Evolutionary conservation across 1,140 invertebrate genomes (phyloP), one percentile per base, ranked within the genome.

Genomic region (Lepidostoma basale): DNA sequence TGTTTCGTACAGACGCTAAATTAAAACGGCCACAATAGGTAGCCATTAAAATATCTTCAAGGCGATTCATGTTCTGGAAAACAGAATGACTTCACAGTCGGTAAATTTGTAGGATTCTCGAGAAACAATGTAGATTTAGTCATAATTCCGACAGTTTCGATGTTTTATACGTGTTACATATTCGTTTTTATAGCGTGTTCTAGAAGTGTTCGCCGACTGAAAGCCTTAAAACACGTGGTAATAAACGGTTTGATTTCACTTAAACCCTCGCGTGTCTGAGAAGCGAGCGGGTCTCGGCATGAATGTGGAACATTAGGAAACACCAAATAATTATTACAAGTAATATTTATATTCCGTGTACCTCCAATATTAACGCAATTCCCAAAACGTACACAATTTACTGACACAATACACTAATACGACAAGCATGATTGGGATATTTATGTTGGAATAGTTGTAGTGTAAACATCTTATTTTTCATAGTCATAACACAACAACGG

Each of bases 41-140:
- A 22, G 52, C 9, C 26, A 39, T 56, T 56, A 39, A 56, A 56
- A 56, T 56, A 56, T 56, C 25, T 42, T 23, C 39, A 60, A 60
- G 36, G 56, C 56, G 39, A 42, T 60, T 60, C 39, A 60, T 22
- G 33, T 26, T 40, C 33, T 42, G 39, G 36, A 60, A 60, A 60
- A 2, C 36, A 12, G 56, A 40, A 60, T 60, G 39, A 60, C 36
- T 60, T 60, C 22, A 60, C 56, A 60, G 56, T 40, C 16, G 22
- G 39, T 60, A 44, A 60, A 60, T 25, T 60, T 56, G 26, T 56
- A 8, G 45, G 52, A 33, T 56, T 20, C 28, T 12, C 28, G 28
- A 39, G 52, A 22, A 56, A 56, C 52, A 20, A 56, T 56, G 52
- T 56, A 28, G 10, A 8, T 25, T 18, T 22, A 12, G 39, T 60